phyloP scores from a whole-genome alignment of 2,797 vertebrate species.

The Takifugu ocellatus region DNA sequence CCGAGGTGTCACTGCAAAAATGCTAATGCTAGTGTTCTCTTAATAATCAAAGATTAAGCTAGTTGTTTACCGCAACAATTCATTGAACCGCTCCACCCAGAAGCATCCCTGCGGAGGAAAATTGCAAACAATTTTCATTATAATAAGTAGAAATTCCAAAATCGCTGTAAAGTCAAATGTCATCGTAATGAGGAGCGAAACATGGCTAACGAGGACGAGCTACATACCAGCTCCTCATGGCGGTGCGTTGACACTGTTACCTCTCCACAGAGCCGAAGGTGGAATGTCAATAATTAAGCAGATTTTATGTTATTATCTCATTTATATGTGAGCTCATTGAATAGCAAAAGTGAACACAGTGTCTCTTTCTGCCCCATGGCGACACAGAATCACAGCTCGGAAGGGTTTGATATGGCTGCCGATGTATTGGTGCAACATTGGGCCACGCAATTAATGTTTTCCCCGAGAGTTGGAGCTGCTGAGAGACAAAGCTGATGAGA shows the following conservation, averaged over 20 bases:
- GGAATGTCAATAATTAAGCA: constrained; percentile 17
- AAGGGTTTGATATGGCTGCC: no score
- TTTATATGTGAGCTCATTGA: no score
- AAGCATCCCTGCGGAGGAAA: background rate
- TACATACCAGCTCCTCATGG: constrained; percentile 16
- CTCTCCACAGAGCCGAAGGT: constrained; percentile 8
- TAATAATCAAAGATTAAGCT: no score
- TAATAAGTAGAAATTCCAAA: constrained; percentile 31
- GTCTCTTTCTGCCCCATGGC: no score
- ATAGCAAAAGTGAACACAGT: no score
- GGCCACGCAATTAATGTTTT: no score
- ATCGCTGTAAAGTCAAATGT: constrained; percentile 35
- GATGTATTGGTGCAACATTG: no score
- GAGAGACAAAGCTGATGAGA: constrained; percentile 26
- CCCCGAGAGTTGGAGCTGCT: constrained; percentile 20
- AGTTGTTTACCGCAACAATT: no score
- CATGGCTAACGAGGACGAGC: constrained; percentile 29
- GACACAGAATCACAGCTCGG: no score
- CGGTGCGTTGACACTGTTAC: constrained; percentile 25
- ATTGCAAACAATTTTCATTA: constrained; percentile 12
- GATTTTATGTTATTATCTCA: background rate
- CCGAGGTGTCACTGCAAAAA: no score
- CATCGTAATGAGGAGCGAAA: constrained; percentile 36
- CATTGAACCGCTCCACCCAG: no score
- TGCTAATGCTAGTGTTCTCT: no score